Conservation (phyloP, 1,140 invertebrate species). For the Amyelois transitella region DNA sequence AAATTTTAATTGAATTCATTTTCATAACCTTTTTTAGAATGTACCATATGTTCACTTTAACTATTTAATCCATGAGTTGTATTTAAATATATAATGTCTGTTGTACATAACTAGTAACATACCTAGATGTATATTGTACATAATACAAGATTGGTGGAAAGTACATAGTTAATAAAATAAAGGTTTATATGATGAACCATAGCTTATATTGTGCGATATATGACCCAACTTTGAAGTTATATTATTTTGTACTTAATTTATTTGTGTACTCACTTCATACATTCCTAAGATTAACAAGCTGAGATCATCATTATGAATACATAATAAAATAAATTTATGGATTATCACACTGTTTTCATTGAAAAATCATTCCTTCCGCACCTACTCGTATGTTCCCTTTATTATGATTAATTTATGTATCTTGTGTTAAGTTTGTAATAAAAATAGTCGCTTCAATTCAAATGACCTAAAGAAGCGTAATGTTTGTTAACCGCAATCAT, state of each 20-base stretch:
- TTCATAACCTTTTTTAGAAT: not conserved
- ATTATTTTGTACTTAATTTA: slow-evolving; percentile 67
- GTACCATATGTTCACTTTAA: not conserved
- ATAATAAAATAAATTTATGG: slow-evolving; percentile 36
- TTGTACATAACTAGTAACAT: slow-evolving; percentile 34
- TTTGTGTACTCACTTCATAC: slow-evolving; percentile 50
- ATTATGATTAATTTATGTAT: no score
- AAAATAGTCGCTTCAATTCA: no score
- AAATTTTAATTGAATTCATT: no score
- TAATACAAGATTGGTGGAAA: slow-evolving; percentile 41
- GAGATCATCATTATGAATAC: slow-evolving; percentile 50
- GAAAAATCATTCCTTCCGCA: no score
- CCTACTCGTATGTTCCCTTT: no score
- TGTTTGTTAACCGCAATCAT: no score
- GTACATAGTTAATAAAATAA: slow-evolving; percentile 32
- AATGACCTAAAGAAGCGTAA: no score
- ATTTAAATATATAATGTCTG: slow-evolving; percentile 23
- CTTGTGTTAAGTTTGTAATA: no score
- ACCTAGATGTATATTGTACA: slow-evolving; percentile 44
- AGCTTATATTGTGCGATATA: slow-evolving; percentile 43
- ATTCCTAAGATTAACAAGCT: slow-evolving; percentile 59
- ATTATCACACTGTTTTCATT: no score
- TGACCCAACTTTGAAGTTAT: slow-evolving; percentile 32
- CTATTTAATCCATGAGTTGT: no score
- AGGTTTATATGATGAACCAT: slow-evolving; percentile 61